Evolutionary conservation across 2,797 vertebrate genomes (phyloP).

Genomic region (Smutsia gigantea): DNA sequence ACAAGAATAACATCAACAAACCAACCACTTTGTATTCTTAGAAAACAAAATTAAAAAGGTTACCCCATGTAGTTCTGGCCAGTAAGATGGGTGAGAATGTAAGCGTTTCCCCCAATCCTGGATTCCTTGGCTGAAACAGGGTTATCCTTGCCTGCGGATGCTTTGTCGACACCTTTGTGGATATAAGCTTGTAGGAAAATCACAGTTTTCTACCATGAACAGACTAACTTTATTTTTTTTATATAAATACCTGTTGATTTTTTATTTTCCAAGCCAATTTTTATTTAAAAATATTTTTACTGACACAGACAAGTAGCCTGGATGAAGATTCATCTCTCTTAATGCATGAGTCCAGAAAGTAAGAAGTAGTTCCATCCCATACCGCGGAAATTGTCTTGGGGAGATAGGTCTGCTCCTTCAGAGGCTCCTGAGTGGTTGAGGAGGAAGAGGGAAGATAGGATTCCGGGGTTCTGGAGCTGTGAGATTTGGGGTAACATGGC

Average conservation of each 20-base stretch:
- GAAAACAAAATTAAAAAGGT: neutral
- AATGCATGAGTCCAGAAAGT: neutral
- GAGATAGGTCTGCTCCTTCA: neutral
- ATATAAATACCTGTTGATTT: neutral
- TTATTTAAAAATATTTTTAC: conserved; percentile 5
- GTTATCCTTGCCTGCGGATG: neutral
- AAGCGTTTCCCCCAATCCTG: neutral
- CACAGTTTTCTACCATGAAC: neutral
- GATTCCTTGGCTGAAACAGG: neutral
- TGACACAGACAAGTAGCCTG: neutral
- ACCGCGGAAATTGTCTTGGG: neutral
- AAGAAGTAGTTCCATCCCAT: neutral
- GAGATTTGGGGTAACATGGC: neutral
- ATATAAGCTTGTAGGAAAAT: neutral
- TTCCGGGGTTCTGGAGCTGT: neutral
- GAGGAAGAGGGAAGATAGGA: neutral
- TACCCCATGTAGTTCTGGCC: neutral
- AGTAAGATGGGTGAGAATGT: neutral
- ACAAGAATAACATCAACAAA: neutral
- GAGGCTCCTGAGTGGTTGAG: neutral
- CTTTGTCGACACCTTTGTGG: neutral
- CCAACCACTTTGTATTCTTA: neutral
- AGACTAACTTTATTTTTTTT: neutral
- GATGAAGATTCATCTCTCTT: conserved; percentile 10
- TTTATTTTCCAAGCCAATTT: conserved; percentile 1